Conservation (phyloP, 2,888 invertebrate species). For the Nomada fucata region DNA sequence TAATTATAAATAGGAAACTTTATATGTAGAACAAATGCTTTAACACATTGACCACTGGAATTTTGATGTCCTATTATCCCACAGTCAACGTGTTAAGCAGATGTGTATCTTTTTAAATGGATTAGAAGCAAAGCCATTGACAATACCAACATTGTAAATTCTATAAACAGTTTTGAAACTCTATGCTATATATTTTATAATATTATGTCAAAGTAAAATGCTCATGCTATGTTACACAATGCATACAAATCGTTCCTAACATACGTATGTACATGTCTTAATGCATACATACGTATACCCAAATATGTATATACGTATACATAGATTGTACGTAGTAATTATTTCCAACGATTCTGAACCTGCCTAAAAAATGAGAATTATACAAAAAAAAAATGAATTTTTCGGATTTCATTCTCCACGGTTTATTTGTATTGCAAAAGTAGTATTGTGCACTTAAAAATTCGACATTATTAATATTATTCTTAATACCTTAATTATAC, state of each 20-base stretch:
- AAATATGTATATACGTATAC: conserved; percentile 8
- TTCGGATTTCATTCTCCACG: conserved; percentile 27
- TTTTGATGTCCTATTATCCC: too few relatives aligned
- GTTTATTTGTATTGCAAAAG: conserved; percentile 40
- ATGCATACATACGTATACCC: conserved; percentile 37
- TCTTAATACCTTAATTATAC: conserved; percentile 48
- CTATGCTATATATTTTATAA: conserved; percentile 26
- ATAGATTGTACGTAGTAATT: conserved; percentile 15
- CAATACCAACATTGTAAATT: conserved; percentile 16
- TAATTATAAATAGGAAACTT: conserved; percentile 20
- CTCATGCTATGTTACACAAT: conserved; percentile 38
- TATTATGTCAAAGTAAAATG: conserved; percentile 37
- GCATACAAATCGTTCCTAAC: conserved; percentile 28
- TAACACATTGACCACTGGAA: background rate
- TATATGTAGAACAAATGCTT: conserved; percentile 18
- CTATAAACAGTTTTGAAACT: conserved; percentile 29
- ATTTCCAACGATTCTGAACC: conserved; percentile 32
- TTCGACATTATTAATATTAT: conserved; percentile 35
- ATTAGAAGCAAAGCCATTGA: conserved; percentile 20
- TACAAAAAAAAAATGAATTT: conserved; percentile 33
- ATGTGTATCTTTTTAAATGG: conserved; percentile 10
- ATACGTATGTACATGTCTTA: background rate
- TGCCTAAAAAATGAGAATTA: conserved; percentile 37
- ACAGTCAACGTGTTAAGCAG: background rate
- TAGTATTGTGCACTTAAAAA: conserved; percentile 49